These are phyloP conservation scores for Pterois miles DNA, from an alignment of 2,797 vertebrate genomes.

Conservation along the genomic window DNA sequence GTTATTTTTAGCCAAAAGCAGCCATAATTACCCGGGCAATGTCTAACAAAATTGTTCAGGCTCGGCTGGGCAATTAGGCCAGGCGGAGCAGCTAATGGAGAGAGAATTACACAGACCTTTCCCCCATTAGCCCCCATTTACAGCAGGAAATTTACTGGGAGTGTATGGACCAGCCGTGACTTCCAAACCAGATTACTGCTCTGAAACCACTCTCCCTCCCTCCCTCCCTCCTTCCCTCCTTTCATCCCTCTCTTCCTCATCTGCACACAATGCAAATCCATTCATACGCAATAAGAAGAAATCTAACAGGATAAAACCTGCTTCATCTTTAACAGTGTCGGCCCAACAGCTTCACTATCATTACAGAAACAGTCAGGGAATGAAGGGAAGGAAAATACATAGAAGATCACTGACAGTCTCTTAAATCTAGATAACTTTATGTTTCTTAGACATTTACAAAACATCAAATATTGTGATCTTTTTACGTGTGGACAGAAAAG, in stretches of 20 bases:
- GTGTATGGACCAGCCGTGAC: constrained; percentile 73
- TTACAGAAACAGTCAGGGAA: constrained; percentile 1
- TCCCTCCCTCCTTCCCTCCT: not conserved
- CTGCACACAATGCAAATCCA: constrained; percentile 7
- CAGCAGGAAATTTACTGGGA: constrained; percentile 80
- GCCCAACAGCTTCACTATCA: not conserved
- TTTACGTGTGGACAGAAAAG: too few relatives aligned
- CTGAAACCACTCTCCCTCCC: constrained; percentile 35
- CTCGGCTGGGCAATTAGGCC: constrained; percentile 84
- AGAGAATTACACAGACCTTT: constrained; percentile 83
- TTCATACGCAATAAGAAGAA: not conserved
- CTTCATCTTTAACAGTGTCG: not conserved
- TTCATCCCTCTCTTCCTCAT: not conserved
- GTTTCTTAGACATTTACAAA: too few relatives aligned
- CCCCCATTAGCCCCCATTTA: constrained; percentile 85
- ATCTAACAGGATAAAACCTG: not conserved
- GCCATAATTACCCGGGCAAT: constrained; percentile 81
- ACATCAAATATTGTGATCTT: too few relatives aligned
- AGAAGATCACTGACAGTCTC: not conserved
- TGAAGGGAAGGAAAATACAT: not conserved
- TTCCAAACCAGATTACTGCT: constrained; percentile 78
- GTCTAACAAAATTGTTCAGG: constrained; percentile 85
- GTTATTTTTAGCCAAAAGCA: constrained; percentile 83
- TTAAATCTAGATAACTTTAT: not conserved
- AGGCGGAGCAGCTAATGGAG: constrained; percentile 81